Evolutionary conservation across 2,113 vertebrate species (phyloP).

Genomic region (Eurystomus gularis): DNA sequence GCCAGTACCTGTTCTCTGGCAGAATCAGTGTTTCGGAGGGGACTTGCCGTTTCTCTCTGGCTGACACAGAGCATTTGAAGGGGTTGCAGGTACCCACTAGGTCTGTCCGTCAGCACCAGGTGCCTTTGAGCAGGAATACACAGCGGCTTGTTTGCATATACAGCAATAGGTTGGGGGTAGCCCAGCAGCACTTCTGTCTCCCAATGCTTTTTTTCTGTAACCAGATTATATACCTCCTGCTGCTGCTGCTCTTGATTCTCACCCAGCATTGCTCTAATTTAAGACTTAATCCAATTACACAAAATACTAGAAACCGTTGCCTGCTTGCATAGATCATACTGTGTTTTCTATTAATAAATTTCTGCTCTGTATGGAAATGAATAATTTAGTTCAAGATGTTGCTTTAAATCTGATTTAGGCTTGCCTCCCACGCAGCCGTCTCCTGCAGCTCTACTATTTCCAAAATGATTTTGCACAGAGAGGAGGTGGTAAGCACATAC

Average conservation of each 20-base stretch:
- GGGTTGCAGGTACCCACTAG: background rate
- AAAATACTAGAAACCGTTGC: background rate
- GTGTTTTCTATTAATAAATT: constrained; percentile 48
- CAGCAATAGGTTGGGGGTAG: background rate
- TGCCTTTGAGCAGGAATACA: background rate
- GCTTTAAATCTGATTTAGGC: constrained; percentile 9
- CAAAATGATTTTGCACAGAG: background rate
- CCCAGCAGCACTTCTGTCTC: background rate
- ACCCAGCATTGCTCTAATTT: constrained; percentile 15
- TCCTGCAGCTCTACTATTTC: constrained; percentile 9
- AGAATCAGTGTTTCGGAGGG: background rate
- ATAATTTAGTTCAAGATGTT: constrained; percentile 50
- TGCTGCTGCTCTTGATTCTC: background rate
- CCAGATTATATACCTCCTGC: background rate
- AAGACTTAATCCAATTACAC: constrained; percentile 22
- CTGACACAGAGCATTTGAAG: background rate
- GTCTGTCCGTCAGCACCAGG: rapidly evolving
- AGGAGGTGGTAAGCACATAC: background rate
- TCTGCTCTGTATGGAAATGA: constrained; percentile 23
- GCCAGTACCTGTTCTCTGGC: background rate
- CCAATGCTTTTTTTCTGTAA: background rate
- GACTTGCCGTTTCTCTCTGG: background rate
- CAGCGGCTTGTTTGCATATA: background rate
- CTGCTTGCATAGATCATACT: background rate
- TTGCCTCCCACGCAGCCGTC: background rate